phyloP scores from a whole-genome alignment of 2,888 invertebrate genomes.

The Apamea crenata region DNA sequence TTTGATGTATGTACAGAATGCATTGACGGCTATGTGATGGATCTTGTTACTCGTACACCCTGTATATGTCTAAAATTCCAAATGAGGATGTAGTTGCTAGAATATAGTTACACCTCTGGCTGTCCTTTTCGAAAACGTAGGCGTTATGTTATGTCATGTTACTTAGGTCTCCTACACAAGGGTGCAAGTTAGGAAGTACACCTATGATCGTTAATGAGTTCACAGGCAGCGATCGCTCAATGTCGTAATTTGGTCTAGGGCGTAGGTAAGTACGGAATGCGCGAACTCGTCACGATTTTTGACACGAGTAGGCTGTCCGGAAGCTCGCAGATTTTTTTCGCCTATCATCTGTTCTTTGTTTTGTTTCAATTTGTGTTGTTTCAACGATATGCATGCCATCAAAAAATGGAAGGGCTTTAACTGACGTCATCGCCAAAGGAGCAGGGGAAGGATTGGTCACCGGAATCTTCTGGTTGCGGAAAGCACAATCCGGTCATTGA shows the following conservation, averaged over 20 bases:
- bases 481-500: not conserved
- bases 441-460: not conserved
- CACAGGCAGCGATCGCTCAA: not conserved
- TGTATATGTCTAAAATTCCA: not conserved
- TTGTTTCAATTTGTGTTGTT: not conserved
- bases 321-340: constrained; percentile 20
- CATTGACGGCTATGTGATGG: too few relatives aligned
- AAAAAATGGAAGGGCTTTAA: not conserved
- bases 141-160: too few relatives aligned
- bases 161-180: not conserved
- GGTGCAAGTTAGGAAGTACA: not conserved
- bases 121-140: not conserved
- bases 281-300: constrained; percentile 13
- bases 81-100: not conserved
- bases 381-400: not conserved
- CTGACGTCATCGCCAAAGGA: not conserved
- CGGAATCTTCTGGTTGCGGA: not conserved
- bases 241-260: not conserved
- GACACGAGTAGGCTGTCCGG: constrained; percentile 40
- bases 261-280: not conserved
- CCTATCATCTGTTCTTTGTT: not conserved
- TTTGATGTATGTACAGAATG: too few relatives aligned
- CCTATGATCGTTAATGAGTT: not conserved
- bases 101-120: not conserved
- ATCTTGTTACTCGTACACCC: too few relatives aligned